phyloP scores from a whole-genome alignment of 2,797 vertebrate species.

The Tamandua tetradactyla region DNA sequence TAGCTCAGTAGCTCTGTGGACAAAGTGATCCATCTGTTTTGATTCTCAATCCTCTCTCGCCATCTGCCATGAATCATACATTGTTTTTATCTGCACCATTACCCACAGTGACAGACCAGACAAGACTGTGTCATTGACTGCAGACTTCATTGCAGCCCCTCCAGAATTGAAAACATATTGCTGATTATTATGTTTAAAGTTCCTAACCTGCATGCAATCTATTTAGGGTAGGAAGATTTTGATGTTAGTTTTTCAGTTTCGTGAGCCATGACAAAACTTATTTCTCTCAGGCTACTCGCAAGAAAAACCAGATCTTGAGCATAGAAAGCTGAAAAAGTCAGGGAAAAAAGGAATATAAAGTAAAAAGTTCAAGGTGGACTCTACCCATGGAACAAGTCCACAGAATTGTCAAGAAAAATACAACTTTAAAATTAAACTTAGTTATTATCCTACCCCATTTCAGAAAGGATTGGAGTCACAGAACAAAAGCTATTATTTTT shows the following conservation, averaged over 20 bases:
- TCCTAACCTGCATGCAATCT: constrained; percentile 30
- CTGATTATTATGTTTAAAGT: constrained; percentile 47
- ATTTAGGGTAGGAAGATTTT: constrained; percentile 11
- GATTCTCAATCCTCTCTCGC: not conserved
- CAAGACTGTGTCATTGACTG: constrained; percentile 49
- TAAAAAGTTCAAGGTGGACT: not conserved
- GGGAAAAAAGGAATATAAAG: not conserved
- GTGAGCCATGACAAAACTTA: not conserved
- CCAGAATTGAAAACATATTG: constrained; percentile 51
- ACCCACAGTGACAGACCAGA: constrained; percentile 8
- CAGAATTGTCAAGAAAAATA: not conserved
- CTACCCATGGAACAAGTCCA: not conserved
- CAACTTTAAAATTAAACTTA: not conserved
- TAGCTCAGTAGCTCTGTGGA: constrained; percentile 39
- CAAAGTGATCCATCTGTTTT: constrained; percentile 1
- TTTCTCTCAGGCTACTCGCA: constrained; percentile 13
- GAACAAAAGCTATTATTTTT: not conserved
- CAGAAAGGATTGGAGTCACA: not conserved
- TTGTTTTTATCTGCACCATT: constrained; percentile 34
- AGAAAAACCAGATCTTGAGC: constrained; percentile 27
- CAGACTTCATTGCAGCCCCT: not conserved
- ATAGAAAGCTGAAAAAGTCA: not conserved
- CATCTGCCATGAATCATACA: not conserved
- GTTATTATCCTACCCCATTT: not conserved
- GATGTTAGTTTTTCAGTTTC: not conserved